A percentile compares a stretch with the other conserved stretches of the same genome.
Evolutionary conservation across 1,140 invertebrate species (phyloP).

Genomic region (Brachionus manjavacas): DNA sequence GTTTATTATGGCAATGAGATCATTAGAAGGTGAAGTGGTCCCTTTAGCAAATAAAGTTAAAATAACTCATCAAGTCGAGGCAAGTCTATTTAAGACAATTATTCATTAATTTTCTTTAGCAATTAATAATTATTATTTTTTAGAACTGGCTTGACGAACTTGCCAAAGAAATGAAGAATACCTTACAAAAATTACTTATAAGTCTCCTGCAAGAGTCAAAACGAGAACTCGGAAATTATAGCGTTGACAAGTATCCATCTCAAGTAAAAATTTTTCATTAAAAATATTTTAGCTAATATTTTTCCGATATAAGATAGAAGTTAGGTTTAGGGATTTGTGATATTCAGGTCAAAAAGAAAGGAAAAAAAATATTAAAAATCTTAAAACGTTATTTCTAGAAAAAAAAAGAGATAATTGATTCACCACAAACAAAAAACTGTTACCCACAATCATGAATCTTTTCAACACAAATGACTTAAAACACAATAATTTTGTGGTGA

Average conservation of each 20-base stretch:
- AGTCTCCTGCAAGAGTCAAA: slow-evolving; percentile 66
- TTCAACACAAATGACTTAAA: too few relatives aligned
- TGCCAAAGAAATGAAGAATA: slow-evolving; percentile 73
- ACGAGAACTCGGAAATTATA: slow-evolving; percentile 48
- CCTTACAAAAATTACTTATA: slow-evolving; percentile 65
- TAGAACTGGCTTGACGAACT: slow-evolving; percentile 76
- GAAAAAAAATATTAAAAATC: too few relatives aligned
- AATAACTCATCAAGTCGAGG: slow-evolving; percentile 75
- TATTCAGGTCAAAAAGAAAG: too few relatives aligned
- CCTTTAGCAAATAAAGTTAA: slow-evolving; percentile 69
- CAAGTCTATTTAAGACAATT: slow-evolving; percentile 49
- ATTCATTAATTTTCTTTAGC: neutral
- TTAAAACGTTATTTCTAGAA: too few relatives aligned
- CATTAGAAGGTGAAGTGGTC: slow-evolving; percentile 78
- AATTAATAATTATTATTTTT: neutral
- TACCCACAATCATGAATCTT: too few relatives aligned
- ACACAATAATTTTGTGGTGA: too few relatives aligned
- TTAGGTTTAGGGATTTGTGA: too few relatives aligned
- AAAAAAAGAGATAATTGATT: too few relatives aligned
- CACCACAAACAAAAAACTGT: too few relatives aligned
- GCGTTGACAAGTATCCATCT: slow-evolving; percentile 68
- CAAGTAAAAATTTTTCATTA: slow-evolving; percentile 49
- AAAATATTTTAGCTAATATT: too few relatives aligned
- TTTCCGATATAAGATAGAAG: too few relatives aligned
- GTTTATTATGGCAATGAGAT: slow-evolving; percentile 70